Evolutionary conservation across 2,888 invertebrate species (phyloP).

Genomic region (Dasypolia templi): DNA sequence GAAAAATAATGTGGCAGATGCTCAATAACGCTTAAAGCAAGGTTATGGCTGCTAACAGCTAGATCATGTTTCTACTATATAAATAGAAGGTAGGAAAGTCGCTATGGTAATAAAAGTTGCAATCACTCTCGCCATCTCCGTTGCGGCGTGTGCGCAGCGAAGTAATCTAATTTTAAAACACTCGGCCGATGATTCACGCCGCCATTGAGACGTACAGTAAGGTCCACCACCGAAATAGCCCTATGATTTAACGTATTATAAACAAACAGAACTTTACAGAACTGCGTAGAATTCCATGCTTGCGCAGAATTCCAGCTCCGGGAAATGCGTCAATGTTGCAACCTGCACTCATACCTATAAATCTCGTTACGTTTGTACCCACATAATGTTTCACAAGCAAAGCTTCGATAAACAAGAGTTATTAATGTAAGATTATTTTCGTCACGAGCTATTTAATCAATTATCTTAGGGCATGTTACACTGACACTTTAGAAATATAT

Average conservation of each 20-base stretch:
- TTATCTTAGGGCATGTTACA: slow-evolving; percentile 27
- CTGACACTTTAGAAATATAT: slow-evolving; percentile 22
- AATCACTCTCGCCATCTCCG: slow-evolving; percentile 60
- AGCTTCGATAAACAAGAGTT: slow-evolving; percentile 39
- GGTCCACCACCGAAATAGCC: slow-evolving; percentile 77
- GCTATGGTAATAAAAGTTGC: slow-evolving; percentile 66
- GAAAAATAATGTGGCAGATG: slow-evolving; percentile 22
- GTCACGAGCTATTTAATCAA: slow-evolving; percentile 24
- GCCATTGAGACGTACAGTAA: slow-evolving; percentile 83
- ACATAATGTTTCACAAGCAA: slow-evolving; percentile 35
- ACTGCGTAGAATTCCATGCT: slow-evolving; percentile 59
- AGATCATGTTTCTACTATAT: slow-evolving; percentile 56
- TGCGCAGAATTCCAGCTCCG: slow-evolving; percentile 37
- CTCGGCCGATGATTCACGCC: slow-evolving; percentile 78
- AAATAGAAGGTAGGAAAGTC: slow-evolving; percentile 58
- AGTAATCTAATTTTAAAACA: slow-evolving; percentile 80
- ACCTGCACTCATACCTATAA: slow-evolving; percentile 32
- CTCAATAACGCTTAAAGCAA: slow-evolving; percentile 34
- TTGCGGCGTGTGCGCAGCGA: slow-evolving; percentile 70
- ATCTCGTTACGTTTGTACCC: slow-evolving; percentile 47
- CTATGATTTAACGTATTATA: slow-evolving; percentile 76
- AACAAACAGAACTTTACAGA: slow-evolving; percentile 67
- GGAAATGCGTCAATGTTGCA: slow-evolving; percentile 48
- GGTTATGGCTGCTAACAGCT: slow-evolving; percentile 25
- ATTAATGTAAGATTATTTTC: slow-evolving; percentile 32